Conservation (phyloP, 2,888 invertebrate species). For the Bellardia pandia region DNA sequence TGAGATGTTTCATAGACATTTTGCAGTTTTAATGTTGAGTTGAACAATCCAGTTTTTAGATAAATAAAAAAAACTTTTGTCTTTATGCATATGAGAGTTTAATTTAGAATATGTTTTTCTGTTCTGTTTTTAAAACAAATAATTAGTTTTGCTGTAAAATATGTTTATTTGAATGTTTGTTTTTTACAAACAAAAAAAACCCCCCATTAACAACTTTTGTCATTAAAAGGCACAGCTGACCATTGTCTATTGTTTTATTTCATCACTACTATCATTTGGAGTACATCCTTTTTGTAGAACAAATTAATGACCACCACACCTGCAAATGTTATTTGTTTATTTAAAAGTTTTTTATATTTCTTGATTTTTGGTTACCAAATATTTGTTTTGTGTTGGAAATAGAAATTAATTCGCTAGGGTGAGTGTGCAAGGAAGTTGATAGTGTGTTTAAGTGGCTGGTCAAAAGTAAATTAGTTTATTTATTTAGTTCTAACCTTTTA, state of each 20-base stretch:
- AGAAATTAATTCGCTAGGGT: not conserved
- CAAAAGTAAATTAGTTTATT: constrained; percentile 26
- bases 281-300: constrained; percentile 14
- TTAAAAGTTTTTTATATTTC: not conserved
- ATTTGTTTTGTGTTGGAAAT: not conserved
- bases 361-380: constrained; percentile 3
- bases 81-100: not conserved
- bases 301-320: constrained; percentile 59
- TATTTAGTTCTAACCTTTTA: not conserved
- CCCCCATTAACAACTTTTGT: constrained; percentile 63
- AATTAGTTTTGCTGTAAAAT: constrained; percentile 56
- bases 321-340: not conserved
- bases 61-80: not conserved
- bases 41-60: not conserved
- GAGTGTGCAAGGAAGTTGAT: not conserved
- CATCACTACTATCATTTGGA: not conserved
- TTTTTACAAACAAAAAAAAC: constrained; percentile 16
- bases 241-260: not conserved
- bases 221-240: constrained; percentile 42
- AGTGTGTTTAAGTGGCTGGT: not conserved
- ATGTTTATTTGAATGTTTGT: constrained; percentile 17
- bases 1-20: constrained; percentile 3
- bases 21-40: not conserved
- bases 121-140: constrained; percentile 41
- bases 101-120: constrained; percentile 11